Evolutionary conservation across 1,140 invertebrate genomes (phyloP), one percentile per base, ranked within the genome.

Genomic region (Bombus terrestris): DNA sequence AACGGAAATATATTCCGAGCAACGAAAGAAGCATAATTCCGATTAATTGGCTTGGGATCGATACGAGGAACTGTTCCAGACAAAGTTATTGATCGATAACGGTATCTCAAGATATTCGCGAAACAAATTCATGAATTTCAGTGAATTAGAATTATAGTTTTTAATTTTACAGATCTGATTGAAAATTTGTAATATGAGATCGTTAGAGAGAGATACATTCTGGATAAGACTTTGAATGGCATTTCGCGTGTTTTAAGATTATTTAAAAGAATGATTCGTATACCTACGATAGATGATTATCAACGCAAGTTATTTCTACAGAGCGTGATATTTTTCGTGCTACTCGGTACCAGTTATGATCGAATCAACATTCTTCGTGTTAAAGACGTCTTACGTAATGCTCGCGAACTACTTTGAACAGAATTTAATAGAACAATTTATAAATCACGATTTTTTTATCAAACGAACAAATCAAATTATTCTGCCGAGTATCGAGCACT

Each of bases 31-130:
- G 39, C 32, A 53, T 80, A 80, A 69, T 80, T 43, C 35, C 43
- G 64, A 80, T 80, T 69, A 69, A 80, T 80, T 80, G 35, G 13
- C 32, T 69, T 25, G 32, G 25, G 66, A 80, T 69, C 78, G 9
- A 53, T 69, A 39, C 25, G 3, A 57, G 1, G 5, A 32, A 47
- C 8, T 32, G 41, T 22, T 32, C 32, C n/a, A 32, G 22, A n/a
- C 59, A 3, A 53, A 8, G 15, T 53, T 53, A 53, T 13, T 28
- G 57, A 28, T 12, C 12, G 28, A 62, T 13, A 62, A 13, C 4
- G 28, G 10, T n/a, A 62, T n/a, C 28, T 13, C n/a, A n/a, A n/a
- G 59, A 13, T 10, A n/a, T 62, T 62, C 9, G 59, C 47, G 18
- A 53, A 8, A 53, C 1, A 53, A 53, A 6, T 53, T 53, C 47